Base-by-base conservation (phyloP, 2,888 invertebrate genomes). In the Sisyra terminalis region DNA sequence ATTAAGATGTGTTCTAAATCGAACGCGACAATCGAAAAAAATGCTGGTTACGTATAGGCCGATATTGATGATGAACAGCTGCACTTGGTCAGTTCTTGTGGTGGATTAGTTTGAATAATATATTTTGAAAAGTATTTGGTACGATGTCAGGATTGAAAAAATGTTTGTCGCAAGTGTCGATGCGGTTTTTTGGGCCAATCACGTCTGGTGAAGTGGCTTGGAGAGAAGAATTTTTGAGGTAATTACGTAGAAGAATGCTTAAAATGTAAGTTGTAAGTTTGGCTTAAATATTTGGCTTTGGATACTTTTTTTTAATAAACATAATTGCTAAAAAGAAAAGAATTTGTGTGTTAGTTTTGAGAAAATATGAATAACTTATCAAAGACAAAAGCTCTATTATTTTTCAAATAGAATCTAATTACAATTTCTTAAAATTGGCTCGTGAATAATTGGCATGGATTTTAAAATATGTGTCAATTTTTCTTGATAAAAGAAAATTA, bases 211-310 rank as follows among this genome's bases (percentile, higher is more conserved):
- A 59, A 45, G 47, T 52, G 39, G 55, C 57, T 24, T 59, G 59
- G 58, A 55, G 55, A 39, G 59, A 59, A 38, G 59, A 59, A 48
- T 52, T 55, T 51, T 54, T 54, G 46, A 59, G 59, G 59, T 59
- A 58, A 43, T 13, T 29, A 6, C 9, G 3, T 4, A 29, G 6
- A 7, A 11, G 34, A 14, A 10, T 34, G 9, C 15, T 34, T 34
- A 14, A n/a, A 34, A 8, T 14, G 30, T 30, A 30, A n/a, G n/a
- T n/a, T n/a, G n/a, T n/a, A n/a, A n/a, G n/a, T n/a, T n/a, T n/a
- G n/a, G n/a, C n/a, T n/a, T n/a, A n/a, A n/a, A n/a, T n/a, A n/a
- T n/a, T n/a, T n/a, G n/a, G n/a, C n/a, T n/a, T n/a, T n/a, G n/a
- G n/a, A 30, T 30, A 2, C 11, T 30, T 30, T 30, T 2, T n/a